Conservation (phyloP, 2,888 invertebrate species). For the Arrhopalites spinosus region DNA sequence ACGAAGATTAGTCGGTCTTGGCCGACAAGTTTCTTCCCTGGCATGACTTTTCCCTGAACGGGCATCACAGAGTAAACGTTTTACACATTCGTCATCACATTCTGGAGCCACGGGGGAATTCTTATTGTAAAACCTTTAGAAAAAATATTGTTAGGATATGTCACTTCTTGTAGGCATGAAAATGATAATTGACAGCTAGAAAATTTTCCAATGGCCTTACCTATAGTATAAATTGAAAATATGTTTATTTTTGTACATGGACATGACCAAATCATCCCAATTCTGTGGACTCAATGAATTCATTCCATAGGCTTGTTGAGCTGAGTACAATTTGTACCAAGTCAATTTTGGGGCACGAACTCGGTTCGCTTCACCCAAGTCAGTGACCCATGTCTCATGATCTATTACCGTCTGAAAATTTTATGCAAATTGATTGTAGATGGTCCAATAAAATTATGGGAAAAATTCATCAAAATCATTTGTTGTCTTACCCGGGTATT, state of each 20-base stretch:
- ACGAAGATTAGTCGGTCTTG: constrained; percentile 51
- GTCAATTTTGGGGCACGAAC: constrained; percentile 63
- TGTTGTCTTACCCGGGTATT: constrained; percentile 71
- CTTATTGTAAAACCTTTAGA: constrained; percentile 80
- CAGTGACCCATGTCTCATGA: constrained; percentile 95
- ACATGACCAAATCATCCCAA: constrained; percentile 87
- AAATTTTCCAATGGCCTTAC: constrained; percentile 64
- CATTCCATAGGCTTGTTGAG: constrained; percentile 83
- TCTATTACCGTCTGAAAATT: constrained; percentile 79
- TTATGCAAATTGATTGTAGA: neutral
- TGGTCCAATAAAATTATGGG: too few species aligned
- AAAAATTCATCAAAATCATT: neutral
- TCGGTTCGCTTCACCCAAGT: constrained; percentile 85
- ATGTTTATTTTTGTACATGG: constrained; percentile 84
- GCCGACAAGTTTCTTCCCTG: constrained; percentile 66
- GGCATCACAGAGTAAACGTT: constrained; percentile 82
- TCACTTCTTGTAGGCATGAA: neutral
- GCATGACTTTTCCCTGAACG: constrained; percentile 83
- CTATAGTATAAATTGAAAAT: constrained; percentile 88
- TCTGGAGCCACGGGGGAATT: constrained; percentile 80
- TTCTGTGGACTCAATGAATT: constrained; percentile 81
- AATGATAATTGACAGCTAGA: neutral
- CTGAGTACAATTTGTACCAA: constrained; percentile 89
- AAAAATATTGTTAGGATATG: neutral
- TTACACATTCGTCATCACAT: constrained; percentile 84